Evolutionary conservation across 2,888 invertebrate genomes (phyloP).

Genomic region (Tinea pellionella): DNA sequence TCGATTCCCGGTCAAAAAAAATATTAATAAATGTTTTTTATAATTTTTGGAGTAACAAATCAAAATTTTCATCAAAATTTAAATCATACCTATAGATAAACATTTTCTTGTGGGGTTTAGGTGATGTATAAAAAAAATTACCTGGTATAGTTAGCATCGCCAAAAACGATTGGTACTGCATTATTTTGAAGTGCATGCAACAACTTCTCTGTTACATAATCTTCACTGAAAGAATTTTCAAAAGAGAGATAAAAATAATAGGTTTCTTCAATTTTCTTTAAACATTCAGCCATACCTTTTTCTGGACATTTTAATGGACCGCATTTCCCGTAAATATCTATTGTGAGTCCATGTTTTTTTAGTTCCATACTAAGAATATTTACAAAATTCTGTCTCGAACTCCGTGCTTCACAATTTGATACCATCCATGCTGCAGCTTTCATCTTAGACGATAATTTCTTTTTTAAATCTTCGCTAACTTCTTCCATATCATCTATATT

Average conservation of each 20-base stretch:
- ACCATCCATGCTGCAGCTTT: conserved; percentile 17
- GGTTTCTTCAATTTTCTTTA: neutral
- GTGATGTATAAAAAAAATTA: neutral
- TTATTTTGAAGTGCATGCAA: conserved; percentile 11
- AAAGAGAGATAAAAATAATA: conserved; percentile 14
- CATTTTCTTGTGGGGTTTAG: no score
- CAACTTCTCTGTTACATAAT: conserved; percentile 14
- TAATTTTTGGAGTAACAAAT: no score
- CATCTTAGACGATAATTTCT: conserved; percentile 8
- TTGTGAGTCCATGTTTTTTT: neutral
- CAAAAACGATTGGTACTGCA: conserved; percentile 11
- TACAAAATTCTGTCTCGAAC: conserved; percentile 9
- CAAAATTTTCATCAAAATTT: no score
- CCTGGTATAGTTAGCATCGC: conserved; percentile 13
- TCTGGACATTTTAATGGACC: conserved; percentile 11
- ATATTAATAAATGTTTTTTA: no score
- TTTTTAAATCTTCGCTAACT: neutral
- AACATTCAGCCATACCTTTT: conserved; percentile 5
- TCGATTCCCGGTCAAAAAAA: no score
- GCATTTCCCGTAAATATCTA: conserved; percentile 16
- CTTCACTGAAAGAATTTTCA: conserved; percentile 14
- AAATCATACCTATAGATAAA: no score
- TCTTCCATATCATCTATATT: neutral
- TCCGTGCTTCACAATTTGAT: conserved; percentile 14
- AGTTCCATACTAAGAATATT: conserved; percentile 11